phyloP scores from a whole-genome alignment of 2,797 vertebrate species.

The Garrulus glandarius region DNA sequence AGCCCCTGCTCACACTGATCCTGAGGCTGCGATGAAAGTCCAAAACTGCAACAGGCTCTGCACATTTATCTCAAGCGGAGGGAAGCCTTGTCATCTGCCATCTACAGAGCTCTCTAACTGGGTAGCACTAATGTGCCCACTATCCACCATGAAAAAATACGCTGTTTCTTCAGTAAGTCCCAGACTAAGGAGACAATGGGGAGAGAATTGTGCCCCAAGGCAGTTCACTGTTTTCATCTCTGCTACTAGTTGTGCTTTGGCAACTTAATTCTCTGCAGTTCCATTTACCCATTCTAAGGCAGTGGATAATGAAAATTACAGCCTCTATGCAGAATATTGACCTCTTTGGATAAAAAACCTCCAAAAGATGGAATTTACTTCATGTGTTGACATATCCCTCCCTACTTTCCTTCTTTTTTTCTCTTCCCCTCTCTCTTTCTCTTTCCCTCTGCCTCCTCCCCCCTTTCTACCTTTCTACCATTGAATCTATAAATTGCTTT shows the following conservation, averaged over 20 bases:
- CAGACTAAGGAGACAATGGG: background rate
- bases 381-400: background rate
- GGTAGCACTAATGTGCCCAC: background rate
- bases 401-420: background rate
- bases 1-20: background rate
- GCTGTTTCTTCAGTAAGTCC: background rate
- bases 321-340: background rate
- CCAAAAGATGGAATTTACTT: background rate
- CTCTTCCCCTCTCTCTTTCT: background rate
- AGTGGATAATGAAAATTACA: background rate
- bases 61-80: rapidly evolving
- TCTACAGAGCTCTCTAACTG: background rate
- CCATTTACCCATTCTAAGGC: background rate
- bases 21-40: background rate
- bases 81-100: background rate
- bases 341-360: background rate
- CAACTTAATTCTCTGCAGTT: background rate
- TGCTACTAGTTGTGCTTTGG: background rate
- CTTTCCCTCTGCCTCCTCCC: background rate
- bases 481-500: background rate
- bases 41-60: background rate
- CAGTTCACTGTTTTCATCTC: background rate
- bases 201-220: background rate
- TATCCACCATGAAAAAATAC: background rate
- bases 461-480: background rate